Percentiles rank a stretch among this genome's conserved stretches.
phyloP scores from a whole-genome alignment of 2,113 vertebrate species.

The Glareola pratincola region DNA sequence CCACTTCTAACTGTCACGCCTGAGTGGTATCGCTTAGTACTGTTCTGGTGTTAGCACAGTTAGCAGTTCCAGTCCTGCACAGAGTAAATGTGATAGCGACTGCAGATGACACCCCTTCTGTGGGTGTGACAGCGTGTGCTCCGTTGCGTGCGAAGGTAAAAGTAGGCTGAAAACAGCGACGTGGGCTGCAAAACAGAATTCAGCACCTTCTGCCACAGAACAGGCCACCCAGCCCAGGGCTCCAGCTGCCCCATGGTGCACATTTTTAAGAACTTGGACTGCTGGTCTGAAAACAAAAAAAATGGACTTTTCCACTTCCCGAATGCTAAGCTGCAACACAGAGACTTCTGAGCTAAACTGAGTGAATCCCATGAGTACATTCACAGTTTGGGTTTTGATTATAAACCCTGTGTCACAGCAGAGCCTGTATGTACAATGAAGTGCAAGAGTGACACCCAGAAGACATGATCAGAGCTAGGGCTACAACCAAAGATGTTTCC shows the following conservation, averaged over 20 bases:
- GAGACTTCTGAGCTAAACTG: not conserved
- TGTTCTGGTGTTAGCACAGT: not conserved
- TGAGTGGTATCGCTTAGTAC: not conserved
- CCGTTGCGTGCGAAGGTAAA: not conserved
- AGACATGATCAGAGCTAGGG: not conserved
- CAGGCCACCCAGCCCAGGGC: not conserved
- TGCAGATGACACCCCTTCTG: not conserved
- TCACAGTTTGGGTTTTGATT: not conserved
- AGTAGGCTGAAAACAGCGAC: not conserved
- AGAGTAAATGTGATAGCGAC: not conserved
- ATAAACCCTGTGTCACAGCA: not conserved
- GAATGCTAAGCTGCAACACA: not conserved
- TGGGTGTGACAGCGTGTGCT: not conserved
- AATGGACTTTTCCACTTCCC: not conserved
- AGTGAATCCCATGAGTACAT: not conserved
- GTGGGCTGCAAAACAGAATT: not conserved
- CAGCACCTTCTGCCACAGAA: not conserved
- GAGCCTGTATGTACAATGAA: not conserved
- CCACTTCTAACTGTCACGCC: not conserved
- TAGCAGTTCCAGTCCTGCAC: not conserved
- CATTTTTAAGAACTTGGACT: not conserved
- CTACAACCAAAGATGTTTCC: not conserved
- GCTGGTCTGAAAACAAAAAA: not conserved
- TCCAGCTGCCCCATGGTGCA: not conserved
- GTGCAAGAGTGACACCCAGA: not conserved